phyloP scores from a whole-genome alignment of 1,140 invertebrate species.

The Atopsyche davidsoni region DNA sequence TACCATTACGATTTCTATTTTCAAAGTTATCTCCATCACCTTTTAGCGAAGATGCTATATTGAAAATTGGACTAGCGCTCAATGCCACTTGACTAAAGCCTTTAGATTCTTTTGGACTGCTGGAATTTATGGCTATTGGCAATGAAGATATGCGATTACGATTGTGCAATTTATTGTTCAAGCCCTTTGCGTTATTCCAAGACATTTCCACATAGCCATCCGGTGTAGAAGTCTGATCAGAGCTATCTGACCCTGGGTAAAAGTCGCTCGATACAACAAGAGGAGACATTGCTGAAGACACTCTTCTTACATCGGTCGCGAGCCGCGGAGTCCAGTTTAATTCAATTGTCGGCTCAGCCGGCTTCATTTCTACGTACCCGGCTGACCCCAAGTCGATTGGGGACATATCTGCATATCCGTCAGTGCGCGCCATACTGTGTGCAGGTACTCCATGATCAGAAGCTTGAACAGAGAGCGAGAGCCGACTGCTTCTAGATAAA shows the following conservation, averaged over 20 bases:
- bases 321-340: slow-evolving; percentile 18
- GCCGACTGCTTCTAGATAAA: slow-evolving; percentile 15
- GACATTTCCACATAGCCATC: slow-evolving; percentile 61
- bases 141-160: slow-evolving; percentile 41
- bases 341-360: slow-evolving; percentile 18
- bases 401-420: slow-evolving; percentile 55
- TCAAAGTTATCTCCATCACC: slow-evolving; percentile 13
- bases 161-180: slow-evolving; percentile 13
- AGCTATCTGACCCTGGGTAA: background rate
- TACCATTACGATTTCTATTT: slow-evolving; percentile 30
- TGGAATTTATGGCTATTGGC: slow-evolving; percentile 49
- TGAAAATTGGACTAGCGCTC: slow-evolving; percentile 22
- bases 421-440: slow-evolving; percentile 35
- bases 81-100: slow-evolving; percentile 4
- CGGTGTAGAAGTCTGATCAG: slow-evolving; percentile 27
- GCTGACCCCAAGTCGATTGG: slow-evolving; percentile 34
- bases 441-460: slow-evolving; percentile 13
- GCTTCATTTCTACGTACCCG: slow-evolving; percentile 35
- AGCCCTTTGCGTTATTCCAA: slow-evolving; percentile 27
- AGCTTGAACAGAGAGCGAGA: slow-evolving; percentile 11
- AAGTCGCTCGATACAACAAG: slow-evolving; percentile 10
- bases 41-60: slow-evolving; percentile 4
- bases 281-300: slow-evolving; percentile 20
- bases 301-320: slow-evolving; percentile 19
- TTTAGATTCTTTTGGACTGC: slow-evolving; percentile 17